These are phyloP conservation scores for Scelioninae gen. 2 DNA, from an alignment of 2,888 invertebrate genomes.

Conservation along the genomic window DNA sequence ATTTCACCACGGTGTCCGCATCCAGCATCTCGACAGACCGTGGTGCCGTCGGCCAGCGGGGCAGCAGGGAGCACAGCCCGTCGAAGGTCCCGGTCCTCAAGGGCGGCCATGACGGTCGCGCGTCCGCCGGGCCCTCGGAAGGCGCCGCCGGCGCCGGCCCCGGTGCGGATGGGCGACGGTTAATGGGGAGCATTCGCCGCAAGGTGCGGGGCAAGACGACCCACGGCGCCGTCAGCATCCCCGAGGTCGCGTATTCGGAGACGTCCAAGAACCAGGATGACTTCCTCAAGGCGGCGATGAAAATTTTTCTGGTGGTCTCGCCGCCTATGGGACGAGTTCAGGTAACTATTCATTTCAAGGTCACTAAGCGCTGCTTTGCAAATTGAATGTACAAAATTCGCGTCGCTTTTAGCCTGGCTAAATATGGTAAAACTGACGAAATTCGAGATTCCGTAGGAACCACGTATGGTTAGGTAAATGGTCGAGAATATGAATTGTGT, in stretches of 20 bases:
- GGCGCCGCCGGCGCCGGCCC: conserved; percentile 58
- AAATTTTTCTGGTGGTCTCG: conserved; percentile 84
- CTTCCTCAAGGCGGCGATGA: conserved; percentile 84
- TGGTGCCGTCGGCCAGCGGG: conserved; percentile 69
- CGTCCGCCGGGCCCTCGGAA: conserved; percentile 62
- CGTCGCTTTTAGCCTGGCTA: no score
- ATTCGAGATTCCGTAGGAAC: no score
- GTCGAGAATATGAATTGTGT: no score
- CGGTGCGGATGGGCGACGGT: conserved; percentile 74
- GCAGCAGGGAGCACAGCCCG: conserved; percentile 72
- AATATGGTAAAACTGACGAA: no score
- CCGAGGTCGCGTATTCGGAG: conserved; percentile 63
- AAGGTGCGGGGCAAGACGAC: conserved; percentile 71
- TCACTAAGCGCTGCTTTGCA: no score
- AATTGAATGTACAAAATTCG: no score
- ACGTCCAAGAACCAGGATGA: conserved; percentile 78
- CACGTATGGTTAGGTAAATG: no score
- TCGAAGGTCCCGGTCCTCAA: conserved; percentile 64
- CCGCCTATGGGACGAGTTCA: conserved; percentile 80
- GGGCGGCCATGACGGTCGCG: conserved; percentile 56
- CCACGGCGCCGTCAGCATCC: conserved; percentile 65
- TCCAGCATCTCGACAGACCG: conserved; percentile 67
- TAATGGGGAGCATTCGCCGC: conserved; percentile 74
- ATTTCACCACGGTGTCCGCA: conserved; percentile 70
- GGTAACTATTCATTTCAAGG: no score